A percentile compares a stretch with the other conserved stretches of the same genome.
These are phyloP conservation scores for Scaptomyza tumidula DNA, from an alignment of 2,888 invertebrate species.

Conservation along the genomic window DNA sequence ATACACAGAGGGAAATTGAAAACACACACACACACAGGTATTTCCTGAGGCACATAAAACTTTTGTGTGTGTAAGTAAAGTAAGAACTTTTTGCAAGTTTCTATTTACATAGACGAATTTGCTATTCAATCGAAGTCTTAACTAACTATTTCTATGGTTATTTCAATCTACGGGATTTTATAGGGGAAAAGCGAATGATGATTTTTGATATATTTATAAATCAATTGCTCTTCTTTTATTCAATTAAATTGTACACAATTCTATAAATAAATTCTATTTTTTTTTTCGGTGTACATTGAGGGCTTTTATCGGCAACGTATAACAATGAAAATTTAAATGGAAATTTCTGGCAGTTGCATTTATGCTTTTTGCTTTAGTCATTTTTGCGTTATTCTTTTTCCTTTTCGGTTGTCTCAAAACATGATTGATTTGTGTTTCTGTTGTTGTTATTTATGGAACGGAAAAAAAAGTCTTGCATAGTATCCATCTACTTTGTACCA, in stretches of 20 bases:
- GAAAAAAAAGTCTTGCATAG: slow-evolving; percentile 42
- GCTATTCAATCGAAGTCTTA: not conserved
- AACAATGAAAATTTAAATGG: slow-evolving; percentile 12
- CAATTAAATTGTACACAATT: not conserved
- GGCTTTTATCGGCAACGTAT: not conserved
- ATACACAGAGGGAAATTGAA: slow-evolving; percentile 3
- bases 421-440: slow-evolving; percentile 64
- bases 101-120: not conserved
- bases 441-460: slow-evolving; percentile 48
- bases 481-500: slow-evolving; percentile 15
- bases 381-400: not conserved
- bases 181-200: not conserved
- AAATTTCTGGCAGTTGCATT: slow-evolving; percentile 5
- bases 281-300: not conserved
- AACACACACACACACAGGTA: not conserved
- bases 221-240: not conserved
- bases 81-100: not conserved
- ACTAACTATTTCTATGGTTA: not conserved
- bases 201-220: not conserved
- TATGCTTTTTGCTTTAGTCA: slow-evolving; percentile 2
- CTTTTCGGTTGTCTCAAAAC: slow-evolving; percentile 19
- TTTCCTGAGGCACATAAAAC: not conserved
- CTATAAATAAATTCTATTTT: no score
- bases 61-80: not conserved
- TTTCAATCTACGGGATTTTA: not conserved